Evolutionary conservation across 2,888 invertebrate genomes (phyloP).

Genomic region (Tetranychus piercei): DNA sequence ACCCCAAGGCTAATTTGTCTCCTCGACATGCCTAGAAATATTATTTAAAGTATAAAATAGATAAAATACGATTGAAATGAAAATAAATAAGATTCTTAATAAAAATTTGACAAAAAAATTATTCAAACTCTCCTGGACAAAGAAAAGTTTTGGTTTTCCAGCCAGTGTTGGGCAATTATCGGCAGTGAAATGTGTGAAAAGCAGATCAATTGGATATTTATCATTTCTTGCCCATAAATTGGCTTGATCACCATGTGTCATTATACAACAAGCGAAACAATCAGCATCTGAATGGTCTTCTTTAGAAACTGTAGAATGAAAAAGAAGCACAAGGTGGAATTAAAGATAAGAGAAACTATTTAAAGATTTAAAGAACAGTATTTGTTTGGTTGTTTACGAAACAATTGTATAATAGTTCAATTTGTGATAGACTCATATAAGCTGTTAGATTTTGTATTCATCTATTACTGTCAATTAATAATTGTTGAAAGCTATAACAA

Average conservation of each 20-base stretch:
- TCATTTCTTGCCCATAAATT: slow-evolving; percentile 68
- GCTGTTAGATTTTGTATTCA: too few relatives aligned
- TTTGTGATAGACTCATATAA: too few relatives aligned
- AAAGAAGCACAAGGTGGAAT: neutral
- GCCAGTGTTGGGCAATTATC: slow-evolving; percentile 61
- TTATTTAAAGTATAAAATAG: too few relatives aligned
- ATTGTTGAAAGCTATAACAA: too few relatives aligned
- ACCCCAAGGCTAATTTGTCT: slow-evolving; percentile 61
- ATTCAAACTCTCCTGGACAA: slow-evolving; percentile 38
- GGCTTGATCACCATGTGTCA: slow-evolving; percentile 77
- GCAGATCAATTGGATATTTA: slow-evolving; percentile 58
- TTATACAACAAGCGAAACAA: slow-evolving; percentile 60
- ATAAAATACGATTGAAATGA: slow-evolving; percentile 18
- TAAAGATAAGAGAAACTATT: neutral
- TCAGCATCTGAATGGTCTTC: slow-evolving; percentile 60
- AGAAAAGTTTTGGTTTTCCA: slow-evolving; percentile 61
- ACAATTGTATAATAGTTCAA: too few relatives aligned
- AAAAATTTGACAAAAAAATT: neutral
- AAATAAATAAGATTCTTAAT: neutral
- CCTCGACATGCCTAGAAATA: slow-evolving; percentile 58
- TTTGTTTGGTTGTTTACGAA: too few relatives aligned
- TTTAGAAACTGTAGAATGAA: slow-evolving; percentile 27
- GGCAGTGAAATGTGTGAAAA: slow-evolving; percentile 44
- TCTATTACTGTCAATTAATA: too few relatives aligned
- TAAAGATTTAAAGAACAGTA: neutral